Evolutionary conservation across 2,113 vertebrate genomes (phyloP).

Genomic region (Hippocampus comes): DNA sequence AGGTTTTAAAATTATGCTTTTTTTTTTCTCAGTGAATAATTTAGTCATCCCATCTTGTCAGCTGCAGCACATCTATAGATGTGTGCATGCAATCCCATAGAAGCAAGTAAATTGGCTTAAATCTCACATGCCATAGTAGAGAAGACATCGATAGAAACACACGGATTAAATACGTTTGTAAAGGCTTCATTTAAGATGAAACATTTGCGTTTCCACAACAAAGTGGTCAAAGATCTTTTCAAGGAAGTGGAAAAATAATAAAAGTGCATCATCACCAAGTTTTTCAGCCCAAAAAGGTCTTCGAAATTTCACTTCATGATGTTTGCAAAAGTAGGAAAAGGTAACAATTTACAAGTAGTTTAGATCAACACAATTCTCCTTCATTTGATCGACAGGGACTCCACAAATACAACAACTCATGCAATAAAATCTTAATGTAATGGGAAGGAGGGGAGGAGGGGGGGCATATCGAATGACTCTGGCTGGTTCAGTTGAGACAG

Average conservation of each 20-base stretch:
- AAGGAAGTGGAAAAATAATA: not conserved
- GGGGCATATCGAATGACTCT: not conserved
- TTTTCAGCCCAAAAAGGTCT: not conserved
- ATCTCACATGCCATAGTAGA: slow-evolving; percentile 18
- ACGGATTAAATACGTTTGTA: slow-evolving; percentile 3
- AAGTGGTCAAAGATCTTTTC: not conserved
- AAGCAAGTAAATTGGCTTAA: slow-evolving; percentile 29
- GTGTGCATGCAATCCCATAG: no score
- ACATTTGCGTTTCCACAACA: not conserved
- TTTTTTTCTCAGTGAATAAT: not conserved
- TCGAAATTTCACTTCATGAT: not conserved
- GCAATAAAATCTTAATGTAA: not conserved
- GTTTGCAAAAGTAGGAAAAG: not conserved
- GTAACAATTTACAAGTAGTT: not conserved
- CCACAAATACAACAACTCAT: not conserved
- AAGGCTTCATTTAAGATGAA: slow-evolving; percentile 3
- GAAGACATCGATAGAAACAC: slow-evolving; percentile 15
- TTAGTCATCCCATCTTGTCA: slow-evolving; percentile 18
- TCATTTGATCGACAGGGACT: not conserved
- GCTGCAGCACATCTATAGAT: not conserved
- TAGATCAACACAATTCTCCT: not conserved
- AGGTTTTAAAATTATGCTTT: no score
- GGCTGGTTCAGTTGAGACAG: not conserved
- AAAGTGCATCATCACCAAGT: not conserved
- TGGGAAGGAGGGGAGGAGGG: not conserved